Base-by-base conservation (phyloP, 2,888 invertebrate genomes). In the Leptinotarsa rubiginosa region DNA sequence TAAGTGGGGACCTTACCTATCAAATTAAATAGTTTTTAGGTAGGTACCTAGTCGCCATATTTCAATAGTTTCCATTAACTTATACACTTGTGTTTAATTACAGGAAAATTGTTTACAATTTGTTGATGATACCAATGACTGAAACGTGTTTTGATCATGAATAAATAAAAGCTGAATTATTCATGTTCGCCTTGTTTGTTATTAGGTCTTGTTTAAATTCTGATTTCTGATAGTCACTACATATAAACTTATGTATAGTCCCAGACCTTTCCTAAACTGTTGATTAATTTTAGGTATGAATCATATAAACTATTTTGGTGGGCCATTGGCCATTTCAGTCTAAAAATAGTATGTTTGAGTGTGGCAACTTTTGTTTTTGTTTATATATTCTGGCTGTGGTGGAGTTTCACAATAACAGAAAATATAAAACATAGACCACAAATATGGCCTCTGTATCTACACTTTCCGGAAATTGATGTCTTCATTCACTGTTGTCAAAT, bases 21-120 rank as follows among this genome's bases (percentile, higher is more conserved):
- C 69, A 69, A 69, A 67, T 47, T 56, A 22, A 59, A 78, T 76
- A 73, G 74, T 76, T 76, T 74, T 75, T 75, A 79, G 77, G 75
- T 76, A 41, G 10, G 12, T 41, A 41, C 41, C 41, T 41, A 76
- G 77, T 78, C 80, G 81, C 81, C 81, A 56, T 41, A 80, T 80
- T 80, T 74, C 78, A 75, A 75, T 77, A 76, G 73, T 74, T 78
- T 77, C 77, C 71, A 68, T 74, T 77, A 22, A 56, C 56, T 69
- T 47, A 16, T 16, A 47, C 3, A 47, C 47, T 69, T 18, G 56
- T 41, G 22, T 41, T 25, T n/a, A 41, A 62, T 25, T 62, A n/a
- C 10, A 62, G 25, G 25, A 15, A 62, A 71, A 66, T 73, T 76
- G 73, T 76, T 76, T 76, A 76, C 71, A 76, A 69, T 72, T 66